These are phyloP conservation scores for Lates calcarifer DNA, from an alignment of 2,113 vertebrate genomes.

Conservation along the genomic window DNA sequence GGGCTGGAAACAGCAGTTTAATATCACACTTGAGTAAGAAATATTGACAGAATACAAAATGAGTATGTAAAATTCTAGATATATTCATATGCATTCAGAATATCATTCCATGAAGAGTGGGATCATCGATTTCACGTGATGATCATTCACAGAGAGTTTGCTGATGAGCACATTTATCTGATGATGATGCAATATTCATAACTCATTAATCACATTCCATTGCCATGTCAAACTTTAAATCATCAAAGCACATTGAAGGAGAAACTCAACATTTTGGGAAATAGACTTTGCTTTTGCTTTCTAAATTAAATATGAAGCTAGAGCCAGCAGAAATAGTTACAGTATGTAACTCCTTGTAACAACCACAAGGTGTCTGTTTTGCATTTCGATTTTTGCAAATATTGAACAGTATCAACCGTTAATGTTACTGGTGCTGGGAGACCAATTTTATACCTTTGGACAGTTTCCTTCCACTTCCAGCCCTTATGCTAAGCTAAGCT, in stretches of 20 bases:
- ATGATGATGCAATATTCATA: not conserved
- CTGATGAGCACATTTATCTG: not conserved
- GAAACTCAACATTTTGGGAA: not conserved
- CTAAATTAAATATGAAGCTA: not conserved
- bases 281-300: not conserved
- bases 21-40: slow-evolving; percentile 20
- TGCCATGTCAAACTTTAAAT: not conserved
- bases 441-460: too few species aligned
- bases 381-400: too few species aligned
- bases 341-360: too few species aligned
- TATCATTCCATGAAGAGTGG: not conserved
- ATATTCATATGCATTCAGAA: not conserved
- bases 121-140: not conserved
- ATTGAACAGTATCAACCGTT: too few species aligned
- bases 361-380: too few species aligned
- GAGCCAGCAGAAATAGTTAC: too few species aligned
- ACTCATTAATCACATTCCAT: not conserved
- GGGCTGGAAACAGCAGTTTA: not conserved
- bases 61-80: not conserved
- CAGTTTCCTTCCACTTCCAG: too few species aligned
- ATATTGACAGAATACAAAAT: slow-evolving; percentile 19
- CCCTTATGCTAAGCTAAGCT: too few species aligned
- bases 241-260: not conserved
- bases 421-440: too few species aligned
- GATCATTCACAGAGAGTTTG: not conserved